phyloP scores from a whole-genome alignment of 2,797 vertebrate species.

The Sebastes matsubarae region DNA sequence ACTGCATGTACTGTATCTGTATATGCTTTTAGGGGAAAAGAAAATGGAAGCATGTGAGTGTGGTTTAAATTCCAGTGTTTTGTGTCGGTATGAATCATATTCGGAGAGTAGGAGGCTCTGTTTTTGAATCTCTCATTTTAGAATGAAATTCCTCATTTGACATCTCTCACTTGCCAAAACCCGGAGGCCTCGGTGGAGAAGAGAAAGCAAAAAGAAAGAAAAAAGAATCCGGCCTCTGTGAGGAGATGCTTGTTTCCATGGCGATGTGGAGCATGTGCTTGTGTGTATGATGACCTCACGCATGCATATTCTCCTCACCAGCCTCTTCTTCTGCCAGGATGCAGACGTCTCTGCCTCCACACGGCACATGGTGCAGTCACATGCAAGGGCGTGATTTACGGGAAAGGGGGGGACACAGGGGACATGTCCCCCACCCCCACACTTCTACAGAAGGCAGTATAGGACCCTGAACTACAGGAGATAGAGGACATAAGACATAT shows the following conservation, averaged over 20 bases:
- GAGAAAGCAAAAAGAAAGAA: neutral
- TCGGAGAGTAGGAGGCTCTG: slow-evolving; percentile 44
- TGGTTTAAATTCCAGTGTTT: slow-evolving; percentile 2
- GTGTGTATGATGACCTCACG: slow-evolving; percentile 62
- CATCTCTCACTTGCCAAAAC: slow-evolving; percentile 46
- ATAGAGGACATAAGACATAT: neutral
- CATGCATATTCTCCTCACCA: slow-evolving; percentile 28
- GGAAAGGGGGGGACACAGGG: neutral
- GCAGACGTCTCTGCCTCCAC: slow-evolving; percentile 54
- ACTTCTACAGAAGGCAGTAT: neutral
- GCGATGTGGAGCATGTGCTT: slow-evolving; percentile 56
- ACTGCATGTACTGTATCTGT: neutral
- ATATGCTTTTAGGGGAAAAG: neutral
- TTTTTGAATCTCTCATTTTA: slow-evolving; percentile 41
- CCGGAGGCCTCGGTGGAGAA: slow-evolving; percentile 28
- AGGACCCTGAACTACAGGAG: neutral
- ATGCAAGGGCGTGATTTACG: neutral
- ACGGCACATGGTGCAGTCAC: slow-evolving; percentile 30
- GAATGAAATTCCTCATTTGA: slow-evolving; percentile 52
- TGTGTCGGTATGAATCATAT: slow-evolving; percentile 47
- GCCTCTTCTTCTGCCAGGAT: slow-evolving; percentile 39
- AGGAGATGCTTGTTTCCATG: slow-evolving; percentile 75
- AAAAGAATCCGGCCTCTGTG: slow-evolving; percentile 23
- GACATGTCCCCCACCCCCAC: neutral
- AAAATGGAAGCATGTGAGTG: neutral